Conservation (phyloP, 2,888 invertebrate species). For the Baronia brevicornis region DNA sequence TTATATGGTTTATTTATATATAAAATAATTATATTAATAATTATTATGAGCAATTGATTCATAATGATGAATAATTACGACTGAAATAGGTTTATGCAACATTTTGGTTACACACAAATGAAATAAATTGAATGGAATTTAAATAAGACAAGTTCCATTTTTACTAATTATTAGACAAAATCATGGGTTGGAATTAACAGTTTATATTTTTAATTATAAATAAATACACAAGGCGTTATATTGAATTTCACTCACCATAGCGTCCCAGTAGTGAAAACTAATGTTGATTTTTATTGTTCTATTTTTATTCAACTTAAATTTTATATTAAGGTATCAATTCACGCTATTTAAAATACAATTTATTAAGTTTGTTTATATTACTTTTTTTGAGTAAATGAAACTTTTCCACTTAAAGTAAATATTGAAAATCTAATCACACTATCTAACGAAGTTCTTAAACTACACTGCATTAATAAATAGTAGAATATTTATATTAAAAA, state of each 20-base stretch:
- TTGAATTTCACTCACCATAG: slow-evolving; percentile 17
- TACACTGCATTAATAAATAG: slow-evolving; percentile 14
- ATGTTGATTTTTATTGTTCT: slow-evolving; percentile 11
- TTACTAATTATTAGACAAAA: too few relatives aligned
- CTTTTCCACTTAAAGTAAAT: slow-evolving; percentile 12
- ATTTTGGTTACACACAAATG: too few relatives aligned
- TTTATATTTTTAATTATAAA: slow-evolving; percentile 13
- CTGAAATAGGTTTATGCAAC: too few relatives aligned
- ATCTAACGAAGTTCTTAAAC: slow-evolving; percentile 8
- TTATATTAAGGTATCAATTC: slow-evolving; percentile 2
- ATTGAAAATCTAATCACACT: slow-evolving; percentile 17
- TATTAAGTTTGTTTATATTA: slow-evolving; percentile 13
- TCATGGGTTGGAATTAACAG: too few relatives aligned
- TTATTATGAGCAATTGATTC: too few relatives aligned
- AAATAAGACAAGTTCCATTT: too few relatives aligned
- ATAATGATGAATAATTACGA: too few relatives aligned
- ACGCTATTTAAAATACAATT: background rate
- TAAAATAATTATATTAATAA: too few relatives aligned
- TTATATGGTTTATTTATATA: too few relatives aligned
- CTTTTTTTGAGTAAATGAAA: slow-evolving; percentile 4
- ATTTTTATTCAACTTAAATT: too few relatives aligned
- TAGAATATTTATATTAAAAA: slow-evolving; percentile 19
- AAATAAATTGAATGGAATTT: too few relatives aligned
- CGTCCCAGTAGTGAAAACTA: slow-evolving; percentile 8
- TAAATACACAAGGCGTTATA: slow-evolving; percentile 2